Evolutionary conservation across 2,797 vertebrate species (phyloP), one percentile per base, ranked within the genome.

Genomic region (Anolis apletophallus): DNA sequence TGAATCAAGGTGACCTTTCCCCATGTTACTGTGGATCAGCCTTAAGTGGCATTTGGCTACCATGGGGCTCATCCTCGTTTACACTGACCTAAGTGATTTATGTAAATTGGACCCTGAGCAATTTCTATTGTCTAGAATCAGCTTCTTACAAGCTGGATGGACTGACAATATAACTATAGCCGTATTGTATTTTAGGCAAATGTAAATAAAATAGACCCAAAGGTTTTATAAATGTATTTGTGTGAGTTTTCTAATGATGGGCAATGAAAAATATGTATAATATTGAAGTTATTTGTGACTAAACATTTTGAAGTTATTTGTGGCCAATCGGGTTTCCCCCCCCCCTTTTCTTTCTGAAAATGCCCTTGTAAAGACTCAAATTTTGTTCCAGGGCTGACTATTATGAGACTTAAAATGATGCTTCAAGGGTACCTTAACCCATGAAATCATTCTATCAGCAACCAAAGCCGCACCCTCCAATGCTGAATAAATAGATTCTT

Each of bases 401-500:
- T 96, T 96, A 93, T 26, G 95, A 96, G 96, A 97, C 97, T 95
- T 97, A 97, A 97, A 96, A 96, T 97, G 96, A 97, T 91, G 89
- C 96, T 97, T 97, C 95, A 97, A 97, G 97, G 97, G 95, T 97
- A 98, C 96, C 95, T 97, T 97, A 97, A 97, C 97, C 97, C 97
- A 96, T 97, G 97, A 97, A 98, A 97, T 98, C 97, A 97, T 94
- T 93, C 96, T 97, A 94, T 98, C 97, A 96, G 96, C 96, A 96
- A 97, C 97, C 97, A 97, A 96, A 96, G 95, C 96, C 94, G 96
- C 97, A 96, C 97, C 98, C 96, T 97, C 95, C 97, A 97, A 97
- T 97, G 97, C 97, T 97, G 97, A 98, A 98, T 98, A 98, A 98
- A 98, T 98, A 97, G 97, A 97, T 97, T 97, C 93, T 96, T 92